Percentiles rank a stretch among this genome's conserved stretches.
Evolutionary conservation across 2,888 invertebrate genomes (phyloP).

Genomic region (Cremastinae sp.): DNA sequence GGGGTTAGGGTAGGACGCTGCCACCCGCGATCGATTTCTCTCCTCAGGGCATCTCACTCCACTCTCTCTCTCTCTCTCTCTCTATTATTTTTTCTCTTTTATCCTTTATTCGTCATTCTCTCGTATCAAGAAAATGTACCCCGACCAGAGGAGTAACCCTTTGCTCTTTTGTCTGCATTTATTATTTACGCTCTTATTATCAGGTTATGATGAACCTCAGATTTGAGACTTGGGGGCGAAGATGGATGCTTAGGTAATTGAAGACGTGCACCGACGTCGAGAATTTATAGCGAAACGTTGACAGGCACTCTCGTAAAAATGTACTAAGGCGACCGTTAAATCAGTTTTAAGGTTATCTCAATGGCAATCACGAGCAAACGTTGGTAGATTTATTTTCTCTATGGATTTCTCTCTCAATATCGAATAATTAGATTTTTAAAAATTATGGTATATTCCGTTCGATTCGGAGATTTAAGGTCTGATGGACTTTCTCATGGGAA

Average conservation of each 20-base stretch:
- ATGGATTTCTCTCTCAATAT: too few species aligned
- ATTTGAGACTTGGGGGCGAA: constrained; percentile 8
- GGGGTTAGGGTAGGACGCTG: constrained; percentile 75
- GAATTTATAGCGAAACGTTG: too few species aligned
- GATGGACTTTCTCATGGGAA: too few species aligned
- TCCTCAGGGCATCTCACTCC: constrained; percentile 61
- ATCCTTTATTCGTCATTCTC: constrained; percentile 46
- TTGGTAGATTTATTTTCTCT: too few species aligned
- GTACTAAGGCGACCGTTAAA: too few species aligned
- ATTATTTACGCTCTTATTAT: constrained; percentile 46
- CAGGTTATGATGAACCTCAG: constrained; percentile 10
- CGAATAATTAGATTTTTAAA: too few species aligned
- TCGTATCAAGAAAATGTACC: constrained; percentile 37
- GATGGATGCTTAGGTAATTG: constrained; percentile 28
- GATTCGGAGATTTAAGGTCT: too few species aligned
- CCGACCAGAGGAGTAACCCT: constrained; percentile 2
- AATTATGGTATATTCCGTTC: too few species aligned
- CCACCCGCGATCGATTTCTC: constrained; percentile 70
- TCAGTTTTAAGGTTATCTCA: too few species aligned
- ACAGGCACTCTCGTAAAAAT: too few species aligned
- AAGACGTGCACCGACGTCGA: too few species aligned
- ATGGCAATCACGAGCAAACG: too few species aligned
- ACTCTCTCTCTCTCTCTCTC: constrained; percentile 51
- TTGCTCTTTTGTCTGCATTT: constrained; percentile 27
- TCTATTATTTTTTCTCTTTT: constrained; percentile 41